A percentile compares a stretch with the other conserved stretches of the same genome.
Evolutionary conservation across 1,140 invertebrate genomes (phyloP).

Genomic region (Achatina immaculata): DNA sequence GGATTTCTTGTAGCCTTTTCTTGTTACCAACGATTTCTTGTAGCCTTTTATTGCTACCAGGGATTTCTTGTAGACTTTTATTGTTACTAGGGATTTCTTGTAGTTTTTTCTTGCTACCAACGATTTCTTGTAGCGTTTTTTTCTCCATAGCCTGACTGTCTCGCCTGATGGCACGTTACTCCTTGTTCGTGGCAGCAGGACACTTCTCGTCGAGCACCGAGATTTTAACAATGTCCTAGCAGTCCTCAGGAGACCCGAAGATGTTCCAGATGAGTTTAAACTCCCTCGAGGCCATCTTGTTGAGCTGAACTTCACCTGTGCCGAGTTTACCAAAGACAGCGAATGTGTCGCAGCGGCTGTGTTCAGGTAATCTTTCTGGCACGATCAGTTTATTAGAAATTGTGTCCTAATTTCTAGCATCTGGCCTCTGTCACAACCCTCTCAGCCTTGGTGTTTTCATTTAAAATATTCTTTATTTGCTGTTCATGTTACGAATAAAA

Average conservation of each 20-base stretch:
- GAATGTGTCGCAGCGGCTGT: constrained; percentile 61
- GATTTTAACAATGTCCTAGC: constrained; percentile 54
- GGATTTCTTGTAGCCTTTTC: too few relatives aligned
- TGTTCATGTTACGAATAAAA: too few relatives aligned
- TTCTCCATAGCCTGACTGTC: constrained; percentile 17
- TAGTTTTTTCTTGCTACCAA: too few relatives aligned
- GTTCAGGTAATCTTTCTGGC: constrained; percentile 48
- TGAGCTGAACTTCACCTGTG: constrained; percentile 58
- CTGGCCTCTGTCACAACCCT: too few relatives aligned
- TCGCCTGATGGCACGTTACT: constrained; percentile 44
- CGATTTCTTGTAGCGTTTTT: neutral
- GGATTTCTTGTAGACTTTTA: too few relatives aligned
- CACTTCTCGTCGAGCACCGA: constrained; percentile 61
- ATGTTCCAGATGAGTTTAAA: constrained; percentile 65
- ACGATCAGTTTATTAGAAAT: too few relatives aligned
- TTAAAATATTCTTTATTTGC: too few relatives aligned
- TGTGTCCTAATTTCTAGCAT: too few relatives aligned
- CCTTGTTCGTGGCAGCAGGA: constrained; percentile 54
- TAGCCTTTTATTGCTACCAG: too few relatives aligned
- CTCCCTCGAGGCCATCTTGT: constrained; percentile 59
- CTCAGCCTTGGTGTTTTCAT: too few relatives aligned
- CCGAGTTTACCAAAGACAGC: constrained; percentile 63
- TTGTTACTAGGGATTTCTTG: too few relatives aligned
- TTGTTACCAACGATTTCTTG: too few relatives aligned
- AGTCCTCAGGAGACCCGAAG: constrained; percentile 54